These are phyloP conservation scores for Leptopilina boulardi DNA, from an alignment of 1,140 invertebrate species.

Conservation along the genomic window DNA sequence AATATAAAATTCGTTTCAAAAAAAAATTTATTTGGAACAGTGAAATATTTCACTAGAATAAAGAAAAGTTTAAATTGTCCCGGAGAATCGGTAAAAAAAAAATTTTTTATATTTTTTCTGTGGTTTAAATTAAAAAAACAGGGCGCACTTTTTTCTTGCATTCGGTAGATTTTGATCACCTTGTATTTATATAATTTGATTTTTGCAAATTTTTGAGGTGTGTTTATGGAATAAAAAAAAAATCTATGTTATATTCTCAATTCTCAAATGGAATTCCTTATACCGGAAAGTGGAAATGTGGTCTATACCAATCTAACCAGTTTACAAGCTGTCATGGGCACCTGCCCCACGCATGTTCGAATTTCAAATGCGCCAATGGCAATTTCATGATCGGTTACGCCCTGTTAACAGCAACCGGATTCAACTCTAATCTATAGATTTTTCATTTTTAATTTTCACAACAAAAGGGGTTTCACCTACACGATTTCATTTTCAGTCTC, in stretches of 20 bases:
- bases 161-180: no score
- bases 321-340: conserved; percentile 26
- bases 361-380: conserved; percentile 12
- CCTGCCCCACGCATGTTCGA: conserved; percentile 23
- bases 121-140: no score
- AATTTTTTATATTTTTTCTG: no score
- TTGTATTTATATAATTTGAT: no score
- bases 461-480: background rate
- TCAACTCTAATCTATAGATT: conserved; percentile 12
- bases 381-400: conserved; percentile 15
- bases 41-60: no score
- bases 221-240: background rate
- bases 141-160: no score
- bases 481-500: background rate
- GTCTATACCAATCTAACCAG: conserved; percentile 25
- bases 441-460: conserved; percentile 12
- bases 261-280: background rate
- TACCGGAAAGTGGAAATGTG: conserved; percentile 1
- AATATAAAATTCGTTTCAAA: no score
- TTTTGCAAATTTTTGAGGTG: no score
- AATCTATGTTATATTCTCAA: no score
- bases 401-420: conserved; percentile 27
- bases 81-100: no score
- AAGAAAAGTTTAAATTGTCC: no score
- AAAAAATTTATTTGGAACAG: no score